phyloP scores from a whole-genome alignment of 2,797 vertebrate genomes.

The Sebastes kiyomatsui region DNA sequence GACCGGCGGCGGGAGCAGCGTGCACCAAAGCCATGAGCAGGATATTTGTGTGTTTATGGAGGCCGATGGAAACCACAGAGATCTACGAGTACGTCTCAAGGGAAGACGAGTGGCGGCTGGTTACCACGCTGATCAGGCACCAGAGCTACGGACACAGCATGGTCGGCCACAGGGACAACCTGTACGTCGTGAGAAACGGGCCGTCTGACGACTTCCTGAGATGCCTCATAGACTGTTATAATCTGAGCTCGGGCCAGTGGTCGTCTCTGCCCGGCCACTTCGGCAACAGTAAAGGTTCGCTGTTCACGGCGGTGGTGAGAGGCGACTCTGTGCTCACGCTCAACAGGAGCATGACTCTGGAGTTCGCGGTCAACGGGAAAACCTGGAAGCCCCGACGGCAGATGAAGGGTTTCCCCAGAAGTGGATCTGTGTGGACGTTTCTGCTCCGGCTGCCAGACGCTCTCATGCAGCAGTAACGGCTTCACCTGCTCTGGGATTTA shows the following conservation, averaged over 20 bases:
- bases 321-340: constrained; percentile 91
- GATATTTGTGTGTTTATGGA: constrained; percentile 93
- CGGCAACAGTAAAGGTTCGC: constrained; percentile 92
- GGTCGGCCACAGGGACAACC: constrained; percentile 91
- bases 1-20: constrained; percentile 82
- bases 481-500: neutral
- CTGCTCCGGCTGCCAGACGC: constrained; percentile 85
- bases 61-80: constrained; percentile 88
- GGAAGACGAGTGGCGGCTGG: constrained; percentile 81
- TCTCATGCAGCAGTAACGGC: neutral
- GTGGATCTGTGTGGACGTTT: constrained; percentile 91
- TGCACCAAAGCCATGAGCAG: constrained; percentile 87
- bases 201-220: constrained; percentile 93
- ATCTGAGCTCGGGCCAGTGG: constrained; percentile 90
- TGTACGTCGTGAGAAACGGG: constrained; percentile 93
- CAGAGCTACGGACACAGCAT: constrained; percentile 95
- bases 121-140: constrained; percentile 85
- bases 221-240: constrained; percentile 92
- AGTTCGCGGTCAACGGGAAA: constrained; percentile 85
- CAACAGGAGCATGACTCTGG: constrained; percentile 87
- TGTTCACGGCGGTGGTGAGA: constrained; percentile 90
- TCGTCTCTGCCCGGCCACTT: constrained; percentile 90
- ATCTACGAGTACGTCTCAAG: constrained; percentile 85
- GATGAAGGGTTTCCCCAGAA: constrained; percentile 90
- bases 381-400: constrained; percentile 88